phyloP scores from a whole-genome alignment of 2,113 vertebrate genomes.

The Oryctolagus cuniculus region DNA sequence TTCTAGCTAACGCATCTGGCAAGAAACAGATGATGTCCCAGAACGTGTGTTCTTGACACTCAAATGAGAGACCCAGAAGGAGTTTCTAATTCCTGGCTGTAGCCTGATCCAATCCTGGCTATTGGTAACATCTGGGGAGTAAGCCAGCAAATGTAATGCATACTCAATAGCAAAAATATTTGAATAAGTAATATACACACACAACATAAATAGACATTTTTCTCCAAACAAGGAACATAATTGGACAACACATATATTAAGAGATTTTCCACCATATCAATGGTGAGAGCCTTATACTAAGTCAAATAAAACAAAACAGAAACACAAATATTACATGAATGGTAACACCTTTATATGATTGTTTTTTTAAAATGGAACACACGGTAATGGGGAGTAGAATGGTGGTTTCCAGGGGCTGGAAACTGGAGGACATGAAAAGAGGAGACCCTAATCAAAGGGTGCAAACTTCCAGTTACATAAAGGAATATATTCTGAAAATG shows the following conservation, averaged over 20 bases:
- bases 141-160: too few species aligned
- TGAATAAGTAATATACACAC: background rate
- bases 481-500: background rate
- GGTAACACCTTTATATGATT: too few species aligned
- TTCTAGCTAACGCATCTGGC: too few species aligned
- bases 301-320: background rate
- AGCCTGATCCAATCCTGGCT: too few species aligned
- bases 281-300: background rate
- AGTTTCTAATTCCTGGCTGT: too few species aligned
- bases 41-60: too few species aligned
- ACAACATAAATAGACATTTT: background rate
- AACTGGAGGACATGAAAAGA: background rate
- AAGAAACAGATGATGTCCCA: too few species aligned
- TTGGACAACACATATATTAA: background rate
- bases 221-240: background rate
- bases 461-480: background rate
- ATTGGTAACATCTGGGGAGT: too few species aligned
- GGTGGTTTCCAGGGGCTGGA: background rate
- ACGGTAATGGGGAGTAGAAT: background rate
- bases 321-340: background rate
- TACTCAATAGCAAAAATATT: too few species aligned
- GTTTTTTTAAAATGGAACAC: too few species aligned
- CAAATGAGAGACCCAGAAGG: too few species aligned
- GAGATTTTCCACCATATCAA: background rate
- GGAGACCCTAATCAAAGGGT: background rate